phyloP scores from a whole-genome alignment of 37 sponge, comb jelly and placozoan species.

The Aplysina aerophoba region DNA sequence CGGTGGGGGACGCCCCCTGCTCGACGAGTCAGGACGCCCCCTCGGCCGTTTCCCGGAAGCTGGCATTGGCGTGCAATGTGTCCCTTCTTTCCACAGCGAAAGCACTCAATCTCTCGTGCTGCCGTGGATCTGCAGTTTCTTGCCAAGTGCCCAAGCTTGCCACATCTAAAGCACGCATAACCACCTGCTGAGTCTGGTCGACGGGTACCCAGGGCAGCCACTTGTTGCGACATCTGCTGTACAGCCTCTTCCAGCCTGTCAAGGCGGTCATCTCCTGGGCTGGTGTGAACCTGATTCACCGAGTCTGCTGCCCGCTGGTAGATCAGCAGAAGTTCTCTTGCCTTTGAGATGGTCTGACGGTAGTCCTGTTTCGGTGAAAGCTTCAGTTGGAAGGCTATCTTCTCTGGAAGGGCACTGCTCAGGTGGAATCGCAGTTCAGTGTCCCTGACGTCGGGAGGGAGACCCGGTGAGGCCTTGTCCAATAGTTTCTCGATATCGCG shows the following conservation, averaged over 20 bases:
- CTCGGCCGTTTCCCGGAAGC: neutral
- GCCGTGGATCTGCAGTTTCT: neutral
- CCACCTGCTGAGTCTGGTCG: neutral
- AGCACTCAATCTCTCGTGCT: neutral
- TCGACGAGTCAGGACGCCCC: constrained; percentile 18
- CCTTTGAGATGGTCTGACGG: neutral
- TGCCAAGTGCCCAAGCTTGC: neutral
- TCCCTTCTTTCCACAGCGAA: neutral
- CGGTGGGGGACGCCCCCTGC: constrained; percentile 12
- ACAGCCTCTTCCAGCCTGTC: constrained; percentile 15
- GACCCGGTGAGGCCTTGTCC: constrained; percentile 5
- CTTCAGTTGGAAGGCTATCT: neutral
- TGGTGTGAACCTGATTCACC: neutral
- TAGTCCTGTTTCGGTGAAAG: neutral
- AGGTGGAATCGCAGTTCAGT: constrained; percentile 1
- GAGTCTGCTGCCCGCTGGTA: neutral
- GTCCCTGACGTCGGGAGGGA: neutral
- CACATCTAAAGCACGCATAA: neutral
- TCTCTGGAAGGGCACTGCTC: neutral
- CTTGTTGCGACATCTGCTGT: neutral
- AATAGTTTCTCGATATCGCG: constrained; percentile 11
- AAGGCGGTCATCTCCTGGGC: neutral
- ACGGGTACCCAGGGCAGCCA: neutral
- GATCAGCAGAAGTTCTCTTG: constrained; percentile 2
- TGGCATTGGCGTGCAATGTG: neutral